Evolutionary conservation across 2,797 vertebrate species (phyloP), one percentile per base, ranked within the genome.

Genomic region (Hozukius guyotensis): DNA sequence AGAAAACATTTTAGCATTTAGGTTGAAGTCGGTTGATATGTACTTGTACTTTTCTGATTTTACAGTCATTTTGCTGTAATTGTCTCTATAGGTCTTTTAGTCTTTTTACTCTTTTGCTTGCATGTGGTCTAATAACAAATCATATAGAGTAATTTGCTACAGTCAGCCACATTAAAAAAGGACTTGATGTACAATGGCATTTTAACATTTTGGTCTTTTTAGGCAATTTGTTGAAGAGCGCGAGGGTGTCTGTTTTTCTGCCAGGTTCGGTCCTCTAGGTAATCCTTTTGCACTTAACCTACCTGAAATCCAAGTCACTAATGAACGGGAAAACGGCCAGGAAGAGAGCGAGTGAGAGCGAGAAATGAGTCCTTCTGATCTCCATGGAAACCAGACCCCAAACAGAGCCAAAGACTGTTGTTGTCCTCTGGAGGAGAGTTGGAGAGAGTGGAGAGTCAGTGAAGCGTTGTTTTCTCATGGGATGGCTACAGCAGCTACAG

Each of bases 341-440:
- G n/a, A 36, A 61, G 64, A 60, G 24, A 49, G 76, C 29, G 34
- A 55, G 80, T 61, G 72, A 74, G 61, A 72, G 71, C 38, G 71
- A 67, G 77, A 73, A 75, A 49, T 59, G 18, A 53, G 77, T 71
- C 63, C n/a, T 66, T 72, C 59, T 53, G 14, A 57, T 80, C 74
- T 80, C 76, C 73, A 70, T 82, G 82, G 79, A 77, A 76, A 90
- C 81, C 59, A 31, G 52, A 77, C 27, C 31, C 42, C 63, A 52
- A 79, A 91, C 80, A 85, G 78, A 87, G 63, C 77, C 22, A 2
- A 22, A 64, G 71, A 79, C 83, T 62, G 72, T 85, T 87, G 82
- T 76, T 77, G 22, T 78, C 49, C 31, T 80, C 63, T 55, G 67
- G 56, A 81, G 66, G 81, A 78, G 63, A 77, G 75, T 38, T 11